Base-by-base conservation (phyloP, 2,797 vertebrate genomes). In the Chelidonichthys spinosus region DNA sequence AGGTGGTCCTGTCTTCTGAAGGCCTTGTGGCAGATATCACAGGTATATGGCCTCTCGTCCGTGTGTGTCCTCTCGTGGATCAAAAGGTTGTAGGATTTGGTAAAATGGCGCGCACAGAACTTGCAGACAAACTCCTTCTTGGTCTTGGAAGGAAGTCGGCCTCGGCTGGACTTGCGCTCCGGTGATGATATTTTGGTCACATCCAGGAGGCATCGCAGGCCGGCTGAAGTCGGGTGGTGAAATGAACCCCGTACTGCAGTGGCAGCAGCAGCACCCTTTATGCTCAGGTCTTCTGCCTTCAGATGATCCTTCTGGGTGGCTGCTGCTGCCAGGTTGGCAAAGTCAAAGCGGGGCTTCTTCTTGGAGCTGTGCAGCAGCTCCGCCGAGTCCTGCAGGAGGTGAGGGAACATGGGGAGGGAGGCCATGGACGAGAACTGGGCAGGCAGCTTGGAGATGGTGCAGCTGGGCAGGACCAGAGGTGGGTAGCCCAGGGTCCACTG, bases 51-150 rank as follows among this genome's bases (percentile, higher is more conserved):
- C 78, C 97, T 93, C 90, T 99, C 98, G 7, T 99, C 98, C 0
- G 98, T 99, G 92, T 99, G 98, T 55, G 98, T 99, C 79, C 98
- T 95, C 93, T 99, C 98, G 43, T 99, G 98, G 87, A 99, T 99
- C 81, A 99, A 95, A 65, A 99, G 95, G 84, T 99, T 99, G 94
- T 99, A 99, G 75, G 97, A 98, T 91, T 99, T 99, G 75, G 98
- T 99, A 86, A 99, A 99, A 92, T 98, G 97, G 78, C 98, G 95
- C 72, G 97, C 97, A 46, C 98, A 99, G 89, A 99, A 99, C 92
- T 98, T 99, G 95, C 98, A 99, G 88, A 99, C 97, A 93, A 99
- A 99, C 83, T 99, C 98, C 94, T 99, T 99, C 95, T 99, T 99
- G 79, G 96, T 98, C 90, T 99, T 99, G 72, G 97, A 97, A 35